Evolutionary conservation across 2,797 vertebrate species (phyloP), one percentile per base, ranked within the genome.

Genomic region (Oceanodroma leucorhoa): DNA sequence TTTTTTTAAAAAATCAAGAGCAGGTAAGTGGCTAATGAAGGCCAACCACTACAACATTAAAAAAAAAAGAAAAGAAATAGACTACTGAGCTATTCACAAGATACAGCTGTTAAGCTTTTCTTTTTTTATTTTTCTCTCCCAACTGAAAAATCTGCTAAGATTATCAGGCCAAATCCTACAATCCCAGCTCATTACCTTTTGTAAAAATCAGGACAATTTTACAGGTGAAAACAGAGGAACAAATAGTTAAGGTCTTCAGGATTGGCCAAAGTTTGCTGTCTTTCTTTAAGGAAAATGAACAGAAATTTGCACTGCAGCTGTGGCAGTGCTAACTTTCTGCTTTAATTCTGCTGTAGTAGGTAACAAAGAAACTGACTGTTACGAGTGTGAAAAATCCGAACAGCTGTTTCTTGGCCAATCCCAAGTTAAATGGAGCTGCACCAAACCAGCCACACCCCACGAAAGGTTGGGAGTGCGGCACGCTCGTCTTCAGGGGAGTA

Each of bases 281-380:
- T 76, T 40, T 80, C 38, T 89, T 83, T 81, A 86, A 80, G 48
- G 43, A 91, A 93, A 93, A 93, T 38, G 10, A 84, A 79, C 60
- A 29, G 61, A 86, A 94, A 94, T 93, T 92, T 81, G 51, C 30
- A 73, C 53, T 69, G 80, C 84, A 94, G 93, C 78, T 76, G 71
- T 75, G 84, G 65, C 96, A 75, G n/a, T 22, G 83, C 79, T 90
- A 97, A 95, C 83, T 91, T 96, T 79, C 70, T 11, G 57, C 76
- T 95, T 94, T 94, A 94, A 94, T 91, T 96, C 87, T 87, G 61
- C 87, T 48, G 23, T 65, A 94, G 73, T 6, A 90, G 53, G 45
- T 91, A 94, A 95, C 92, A 97, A 94, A 92, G 75, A 79, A 88
- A 66, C 48, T 24, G 62, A 54, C 50, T 93, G 76, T 65, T 60